These are phyloP conservation scores for Drosophila lowei DNA, from an alignment of 1,140 invertebrate genomes.

Conservation along the genomic window DNA sequence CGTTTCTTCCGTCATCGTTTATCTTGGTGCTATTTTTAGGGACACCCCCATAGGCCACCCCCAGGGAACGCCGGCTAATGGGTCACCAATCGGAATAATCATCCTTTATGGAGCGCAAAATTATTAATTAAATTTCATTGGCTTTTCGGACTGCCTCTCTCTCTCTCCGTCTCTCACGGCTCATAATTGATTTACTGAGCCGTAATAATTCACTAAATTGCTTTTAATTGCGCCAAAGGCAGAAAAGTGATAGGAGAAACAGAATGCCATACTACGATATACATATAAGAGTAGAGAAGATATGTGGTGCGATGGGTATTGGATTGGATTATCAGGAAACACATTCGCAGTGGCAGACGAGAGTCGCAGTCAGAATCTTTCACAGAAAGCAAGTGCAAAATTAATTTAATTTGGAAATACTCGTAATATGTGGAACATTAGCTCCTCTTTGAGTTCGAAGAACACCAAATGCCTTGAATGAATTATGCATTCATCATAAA, in stretches of 20 bases:
- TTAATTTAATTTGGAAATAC: no score
- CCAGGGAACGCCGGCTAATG: conserved; percentile 20
- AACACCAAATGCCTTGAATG: not conserved
- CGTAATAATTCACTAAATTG: conserved; percentile 76
- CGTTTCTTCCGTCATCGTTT: conserved; percentile 19
- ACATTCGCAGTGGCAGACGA: no score
- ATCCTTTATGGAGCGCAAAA: conserved; percentile 61
- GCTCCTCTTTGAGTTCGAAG: not conserved
- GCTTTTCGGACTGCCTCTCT: conserved; percentile 42
- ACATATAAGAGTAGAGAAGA: no score
- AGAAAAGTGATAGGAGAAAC: conserved; percentile 6
- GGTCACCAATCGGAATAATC: conserved; percentile 60
- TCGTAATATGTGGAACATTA: no score
- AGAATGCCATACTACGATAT: conserved; percentile 1
- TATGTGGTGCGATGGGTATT: conserved; percentile 6
- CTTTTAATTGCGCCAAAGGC: conserved; percentile 66
- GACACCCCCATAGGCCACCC: no score
- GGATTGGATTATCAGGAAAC: conserved; percentile 40
- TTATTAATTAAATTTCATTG: conserved; percentile 69
- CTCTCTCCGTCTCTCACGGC: conserved; percentile 37
- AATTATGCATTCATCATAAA: not conserved
- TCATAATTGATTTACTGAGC: conserved; percentile 70
- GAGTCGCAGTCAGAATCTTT: no score
- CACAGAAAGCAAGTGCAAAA: not conserved
- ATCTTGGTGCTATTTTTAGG: conserved; percentile 46